Conservation (phyloP, 2,797 vertebrate genomes). For the Pseudotriccus pelzelni region DNA sequence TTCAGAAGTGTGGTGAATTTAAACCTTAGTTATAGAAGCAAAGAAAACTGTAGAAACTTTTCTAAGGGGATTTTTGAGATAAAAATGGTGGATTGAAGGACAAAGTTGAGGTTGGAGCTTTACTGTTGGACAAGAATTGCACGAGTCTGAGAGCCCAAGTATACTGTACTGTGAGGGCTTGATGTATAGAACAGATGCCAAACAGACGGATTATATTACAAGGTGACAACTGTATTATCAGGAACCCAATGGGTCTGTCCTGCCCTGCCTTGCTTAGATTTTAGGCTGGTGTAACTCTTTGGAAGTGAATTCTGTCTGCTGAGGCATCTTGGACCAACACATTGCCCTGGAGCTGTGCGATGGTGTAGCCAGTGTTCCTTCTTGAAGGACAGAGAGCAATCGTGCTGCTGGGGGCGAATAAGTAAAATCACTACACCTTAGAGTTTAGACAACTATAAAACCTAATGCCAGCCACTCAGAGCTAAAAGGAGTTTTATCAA, state of each 20-base stretch:
- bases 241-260: neutral
- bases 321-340: neutral
- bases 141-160: neutral
- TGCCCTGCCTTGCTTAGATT: neutral
- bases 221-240: neutral
- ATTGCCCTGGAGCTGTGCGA: neutral
- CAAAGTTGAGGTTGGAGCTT: neutral
- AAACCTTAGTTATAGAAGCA: neutral
- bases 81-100: neutral
- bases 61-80: neutral
- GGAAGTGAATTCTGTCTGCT: neutral
- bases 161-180: fast-evolving
- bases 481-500: neutral
- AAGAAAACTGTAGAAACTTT: neutral
- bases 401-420: fast-evolving
- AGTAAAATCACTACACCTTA: neutral
- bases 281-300: neutral
- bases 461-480: neutral
- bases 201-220: neutral
- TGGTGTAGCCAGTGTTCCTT: neutral
- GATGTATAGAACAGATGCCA: neutral
- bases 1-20: neutral
- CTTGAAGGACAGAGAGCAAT: neutral
- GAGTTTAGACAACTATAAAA: neutral
- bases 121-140: neutral